Base-by-base conservation (phyloP, 2,113 vertebrate species). In the Panurus biarmicus region DNA sequence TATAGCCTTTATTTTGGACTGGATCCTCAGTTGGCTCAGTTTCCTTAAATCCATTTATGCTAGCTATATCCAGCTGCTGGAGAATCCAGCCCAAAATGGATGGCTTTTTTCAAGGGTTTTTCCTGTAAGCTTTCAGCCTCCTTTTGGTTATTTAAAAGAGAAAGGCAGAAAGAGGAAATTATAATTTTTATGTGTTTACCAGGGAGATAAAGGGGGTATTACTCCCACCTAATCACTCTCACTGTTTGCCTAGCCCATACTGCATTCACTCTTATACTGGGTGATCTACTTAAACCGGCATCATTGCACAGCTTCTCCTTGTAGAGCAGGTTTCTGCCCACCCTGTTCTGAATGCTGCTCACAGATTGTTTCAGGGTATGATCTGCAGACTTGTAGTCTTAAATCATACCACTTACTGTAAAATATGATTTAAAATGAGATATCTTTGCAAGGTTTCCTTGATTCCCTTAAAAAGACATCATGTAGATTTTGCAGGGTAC, bases 351-450 rank as follows among this genome's bases (percentile, higher is more conserved):
- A 80, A 58, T 74, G 67, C 75, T 83, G 60, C 64, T 64, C 38
- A 19, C 40, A 67, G 35, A 81, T 77, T 67, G 53, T 78, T 81
- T 81, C 69, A 74, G 77, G 64, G 23, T 47, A 40, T 81, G 64
- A 74, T 85, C 81, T 95, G 65, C 80, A 84, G 70, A 44, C 42
- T 48, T 48, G 36, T 29, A 84, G 60, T 61, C 79, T 86, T 93
- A 88, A 95, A 84, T 90, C 67, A 60, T 80, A 36, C 40, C 48
- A 45, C 56, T 84, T 69, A 81, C 56, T 72, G 47, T 58, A 78
- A 93, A 94, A 92, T 48, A 84, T 35, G 64, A 64, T 94, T 80
- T 93, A 60, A 83, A 88, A 93, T 86, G 14, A 51, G 71, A 67
- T 81, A 81, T 64, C 65, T 90, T 62, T 78, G 47, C 70, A 53